Conservation (phyloP, 2,888 invertebrate species). For the Nebria brevicollis region DNA sequence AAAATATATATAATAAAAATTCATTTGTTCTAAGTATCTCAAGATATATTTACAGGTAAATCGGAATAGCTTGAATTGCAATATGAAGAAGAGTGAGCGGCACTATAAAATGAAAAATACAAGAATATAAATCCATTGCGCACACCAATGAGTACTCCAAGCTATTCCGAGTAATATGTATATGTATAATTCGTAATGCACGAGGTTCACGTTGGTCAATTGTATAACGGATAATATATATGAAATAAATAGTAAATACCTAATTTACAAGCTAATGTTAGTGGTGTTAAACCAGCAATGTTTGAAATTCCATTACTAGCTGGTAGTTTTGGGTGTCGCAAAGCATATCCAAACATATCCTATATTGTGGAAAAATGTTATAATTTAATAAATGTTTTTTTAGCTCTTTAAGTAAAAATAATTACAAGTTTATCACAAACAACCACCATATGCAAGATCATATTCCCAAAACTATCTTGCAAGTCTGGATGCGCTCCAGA, state of each 20-base stretch:
- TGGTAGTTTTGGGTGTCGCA: slow-evolving; percentile 92
- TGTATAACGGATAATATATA: no score
- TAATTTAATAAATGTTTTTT: not conserved
- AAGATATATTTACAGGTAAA: not conserved
- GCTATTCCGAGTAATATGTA: no score
- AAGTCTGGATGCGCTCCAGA: slow-evolving; percentile 93
- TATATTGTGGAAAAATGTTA: slow-evolving; percentile 59
- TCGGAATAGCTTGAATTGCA: no score
- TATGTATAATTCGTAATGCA: no score
- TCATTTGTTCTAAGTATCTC: not conserved
- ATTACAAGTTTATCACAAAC: slow-evolving; percentile 93
- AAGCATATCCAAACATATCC: slow-evolving; percentile 99
- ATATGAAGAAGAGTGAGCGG: no score
- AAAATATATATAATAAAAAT: not conserved
- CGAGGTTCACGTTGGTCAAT: no score
- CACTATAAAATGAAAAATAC: no score
- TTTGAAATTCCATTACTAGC: slow-evolving; percentile 94
- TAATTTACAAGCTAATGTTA: slow-evolving; percentile 95
- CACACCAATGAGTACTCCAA: no score
- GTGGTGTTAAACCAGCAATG: slow-evolving; percentile 89
- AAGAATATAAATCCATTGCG: no score
- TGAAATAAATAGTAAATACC: slow-evolving; percentile 59
- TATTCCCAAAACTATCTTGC: slow-evolving; percentile 97
- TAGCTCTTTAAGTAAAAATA: not conserved
- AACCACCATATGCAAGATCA: slow-evolving; percentile 99